Evolutionary conservation across 2,797 vertebrate species (phyloP), one percentile per base, ranked within the genome.

Genomic region (Aulostomus chinensis): DNA sequence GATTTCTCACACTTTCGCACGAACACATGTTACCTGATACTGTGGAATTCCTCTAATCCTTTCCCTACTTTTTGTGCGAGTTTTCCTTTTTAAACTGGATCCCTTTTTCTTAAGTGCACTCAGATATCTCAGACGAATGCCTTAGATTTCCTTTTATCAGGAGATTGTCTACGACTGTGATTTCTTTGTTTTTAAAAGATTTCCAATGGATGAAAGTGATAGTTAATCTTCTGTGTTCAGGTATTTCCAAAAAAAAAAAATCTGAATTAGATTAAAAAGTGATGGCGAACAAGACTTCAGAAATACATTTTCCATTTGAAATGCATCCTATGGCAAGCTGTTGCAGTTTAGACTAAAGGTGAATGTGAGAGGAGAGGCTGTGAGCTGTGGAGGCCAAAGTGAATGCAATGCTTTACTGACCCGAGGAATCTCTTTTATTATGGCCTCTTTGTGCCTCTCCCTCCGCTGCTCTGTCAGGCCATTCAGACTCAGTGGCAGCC

Each of bases 361-460:
- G 78, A 84, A 82, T 84, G 76, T 59, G 78, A 75, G 78, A 47
- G 72, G 39, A 68, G 74, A 83, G 71, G 65, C 78, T 81, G 81
- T 83, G 73, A 81, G 83, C 81, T 74, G 72, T 73, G 80, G 78
- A 85, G 85, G 79, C 83, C 78, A 83, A 68, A 80, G 78, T 89
- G 86, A 92, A 91, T 91, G 90, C 88, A 89, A 91, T 91, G 92
- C 91, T 92, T 91, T 90, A 89, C 87, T 92, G 90, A 91, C 91
- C 90, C 86, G 83, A 90, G 91, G 92, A 92, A 92, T 93, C 92
- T 87, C 90, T 88, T 92, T 92, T 91, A 92, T 93, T 91, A 88
- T 68, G 78, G 76, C 65, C 62, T 89, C 88, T 89, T 92, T 93
- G 91, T 92, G 88, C 83, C 76, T 88, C 88, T 88, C 87, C 88